A percentile compares a stretch with the other conserved stretches of the same genome.
phyloP scores from a whole-genome alignment of 2,113 vertebrate species.

The Aythya baeri region DNA sequence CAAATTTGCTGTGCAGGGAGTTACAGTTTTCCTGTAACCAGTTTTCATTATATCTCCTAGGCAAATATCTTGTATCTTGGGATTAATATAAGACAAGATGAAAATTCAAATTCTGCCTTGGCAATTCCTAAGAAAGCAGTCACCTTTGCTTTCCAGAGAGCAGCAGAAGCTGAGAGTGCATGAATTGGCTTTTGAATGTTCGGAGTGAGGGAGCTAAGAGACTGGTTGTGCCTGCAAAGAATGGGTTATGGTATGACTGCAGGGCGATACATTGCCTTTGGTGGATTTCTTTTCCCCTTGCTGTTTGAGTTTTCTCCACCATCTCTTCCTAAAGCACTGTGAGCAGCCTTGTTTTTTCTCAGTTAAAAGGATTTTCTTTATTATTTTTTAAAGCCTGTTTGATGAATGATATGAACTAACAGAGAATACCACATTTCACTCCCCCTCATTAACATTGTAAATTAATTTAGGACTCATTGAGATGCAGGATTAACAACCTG shows the following conservation, averaged over 20 bases:
- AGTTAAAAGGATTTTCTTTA: not conserved
- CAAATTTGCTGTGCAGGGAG: not conserved
- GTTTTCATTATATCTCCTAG: not conserved
- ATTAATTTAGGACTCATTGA: conserved; percentile 54
- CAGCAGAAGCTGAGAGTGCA: not conserved
- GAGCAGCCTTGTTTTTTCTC: not conserved
- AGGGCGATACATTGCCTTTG: not conserved
- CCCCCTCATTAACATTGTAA: conserved; percentile 20
- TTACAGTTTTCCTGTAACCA: not conserved
- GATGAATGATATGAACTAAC: not conserved
- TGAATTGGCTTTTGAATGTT: not conserved
- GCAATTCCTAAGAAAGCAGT: not conserved
- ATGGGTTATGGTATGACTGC: not conserved
- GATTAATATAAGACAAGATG: not conserved
- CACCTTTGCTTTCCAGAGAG: not conserved
- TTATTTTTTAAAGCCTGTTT: conserved; percentile 16
- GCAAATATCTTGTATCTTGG: not conserved
- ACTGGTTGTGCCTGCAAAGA: not conserved
- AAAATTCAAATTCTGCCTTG: not conserved
- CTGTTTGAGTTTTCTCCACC: not conserved
- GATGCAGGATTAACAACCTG: conserved; percentile 39
- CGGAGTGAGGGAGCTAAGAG: not conserved
- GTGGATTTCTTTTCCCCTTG: not conserved
- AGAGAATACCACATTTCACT: not conserved
- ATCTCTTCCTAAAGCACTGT: not conserved